Base-by-base conservation (phyloP, 2,113 vertebrate species). In the Lipotes vexillifer region DNA sequence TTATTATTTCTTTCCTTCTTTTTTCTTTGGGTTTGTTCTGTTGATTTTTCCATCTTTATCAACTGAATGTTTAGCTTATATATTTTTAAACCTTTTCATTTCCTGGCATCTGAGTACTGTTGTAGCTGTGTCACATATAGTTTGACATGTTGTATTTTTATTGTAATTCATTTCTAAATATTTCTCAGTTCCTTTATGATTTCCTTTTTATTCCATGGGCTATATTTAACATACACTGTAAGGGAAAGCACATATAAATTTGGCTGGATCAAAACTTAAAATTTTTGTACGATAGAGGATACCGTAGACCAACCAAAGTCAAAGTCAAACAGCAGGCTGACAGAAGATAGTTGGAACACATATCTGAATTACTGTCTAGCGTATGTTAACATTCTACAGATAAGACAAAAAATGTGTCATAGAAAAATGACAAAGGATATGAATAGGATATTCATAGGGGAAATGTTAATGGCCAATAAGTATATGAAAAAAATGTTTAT, bases 141-240 rank as follows among this genome's bases (percentile, higher is more conserved):
- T 81, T 80, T 74, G 69, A 59, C 18, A 61, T 52, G 33, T 49
- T 71, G 25, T 20, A 61, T 88, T 96, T 94, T 74, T 61, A 80
- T 69, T 89, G 25, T 89, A 61, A 85, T 89, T 88, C 18, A 81
- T 85, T 92, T 94, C 29, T 80, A 94, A 78, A n/a, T 91, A 57
- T 83, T 78, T 88, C 57, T 71, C 8, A 89, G 57, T 66, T 94
- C 17, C 41, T 88, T 90, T 46, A 65, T 88, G 11, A 77, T 84
- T 82, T 83, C 36, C 15, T 57, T 91, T 95, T 85, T 89, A 55
- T 89, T 78, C 13, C 17, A 25, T 83, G 46, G 46, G 55, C 66
- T 88, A 55, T 77, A 55, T 77, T 97, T 93, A 94, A 93, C 31
- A 59, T 71, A 78, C 2, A 55, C 36, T 93, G 2, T 75, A 93